Conservation (phyloP, 2,797 vertebrate genomes). For the Melanotaenia boesemani region DNA sequence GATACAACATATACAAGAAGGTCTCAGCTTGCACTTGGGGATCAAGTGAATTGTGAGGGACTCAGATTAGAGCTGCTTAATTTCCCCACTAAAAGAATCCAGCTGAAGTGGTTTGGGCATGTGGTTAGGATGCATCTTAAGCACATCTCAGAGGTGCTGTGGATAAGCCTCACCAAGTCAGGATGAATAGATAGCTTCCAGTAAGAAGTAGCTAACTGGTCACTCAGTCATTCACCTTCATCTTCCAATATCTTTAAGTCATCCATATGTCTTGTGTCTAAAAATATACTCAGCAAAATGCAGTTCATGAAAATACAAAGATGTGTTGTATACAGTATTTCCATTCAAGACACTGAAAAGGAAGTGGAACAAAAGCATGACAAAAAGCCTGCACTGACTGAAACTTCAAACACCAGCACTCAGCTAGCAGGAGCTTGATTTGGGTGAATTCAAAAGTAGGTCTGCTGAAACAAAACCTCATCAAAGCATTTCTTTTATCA, state of each 20-base stretch:
- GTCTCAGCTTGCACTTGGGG: not conserved
- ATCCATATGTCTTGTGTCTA: not conserved
- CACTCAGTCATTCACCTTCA: too few species aligned
- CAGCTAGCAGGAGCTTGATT: slow-evolving; percentile 41
- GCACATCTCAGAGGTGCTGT: not conserved
- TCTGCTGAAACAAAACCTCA: slow-evolving; percentile 64
- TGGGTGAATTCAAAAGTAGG: slow-evolving; percentile 51
- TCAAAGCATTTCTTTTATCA: slow-evolving; percentile 71
- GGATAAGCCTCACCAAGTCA: not conserved
- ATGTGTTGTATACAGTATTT: not conserved
- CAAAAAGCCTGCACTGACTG: slow-evolving; percentile 27
- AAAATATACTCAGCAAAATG: not conserved
- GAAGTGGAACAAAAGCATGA: slow-evolving; percentile 9
- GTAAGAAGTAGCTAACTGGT: not conserved
- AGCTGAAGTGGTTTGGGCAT: not conserved
- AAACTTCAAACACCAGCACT: slow-evolving; percentile 32
- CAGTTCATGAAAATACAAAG: not conserved
- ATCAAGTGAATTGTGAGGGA: not conserved
- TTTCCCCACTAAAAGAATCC: not conserved
- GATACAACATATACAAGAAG: not conserved
- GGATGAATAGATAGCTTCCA: too few species aligned
- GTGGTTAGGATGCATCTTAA: not conserved
- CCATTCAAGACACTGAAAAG: slow-evolving; percentile 12
- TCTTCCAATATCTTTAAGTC: too few species aligned
- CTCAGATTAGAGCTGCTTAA: not conserved